Evolutionary conservation across 2,797 vertebrate genomes (phyloP), one percentile per base, ranked within the genome.

Genomic region (Cheirogaleus major): DNA sequence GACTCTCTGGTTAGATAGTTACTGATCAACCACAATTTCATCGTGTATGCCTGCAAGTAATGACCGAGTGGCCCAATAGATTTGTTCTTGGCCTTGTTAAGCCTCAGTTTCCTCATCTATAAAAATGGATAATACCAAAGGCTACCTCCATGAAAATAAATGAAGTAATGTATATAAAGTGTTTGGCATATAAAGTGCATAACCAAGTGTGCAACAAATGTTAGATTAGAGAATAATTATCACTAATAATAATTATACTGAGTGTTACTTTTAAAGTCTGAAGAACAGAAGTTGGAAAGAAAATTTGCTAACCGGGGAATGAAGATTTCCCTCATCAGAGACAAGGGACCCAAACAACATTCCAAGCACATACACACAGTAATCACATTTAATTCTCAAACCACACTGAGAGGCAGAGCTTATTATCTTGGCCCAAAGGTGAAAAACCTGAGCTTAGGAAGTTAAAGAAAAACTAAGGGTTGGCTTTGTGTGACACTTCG

Each of bases 211-310:
- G 91, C 6, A 63, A 52, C 7, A 52, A 0, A 11, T 61, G 5
- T 76, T 90, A 12, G 11, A 57, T 35, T 59, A 59, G 59, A 61
- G 95, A 72, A 23, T 48, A 41, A 75, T 81, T 79, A 61, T 88
- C 27, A 38, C 5, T 45, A 43, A 50, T 50, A 72, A 72, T 67
- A 75, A 61, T 87, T 92, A 93, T 59, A 85, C 35, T 20, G 59
- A 91, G 32, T n/a, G 70, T 52, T 61, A 88, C 35, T 93, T 92
- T 45, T 87, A 61, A 80, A 91, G 45, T 80, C 20, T 70, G 6
- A 81, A 67, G 27, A 79, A 63, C 6, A 89, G 25, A 67, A 86
- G 10, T 12, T 73, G 35, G 14, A 61, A 94, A 70, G 15, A 72
- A 65, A 78, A 50, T 81, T 52, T 76, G 25, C 38, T 88, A 14